Base-by-base conservation (phyloP, 2,888 invertebrate genomes). In the Trissonchulus sp. region DNA sequence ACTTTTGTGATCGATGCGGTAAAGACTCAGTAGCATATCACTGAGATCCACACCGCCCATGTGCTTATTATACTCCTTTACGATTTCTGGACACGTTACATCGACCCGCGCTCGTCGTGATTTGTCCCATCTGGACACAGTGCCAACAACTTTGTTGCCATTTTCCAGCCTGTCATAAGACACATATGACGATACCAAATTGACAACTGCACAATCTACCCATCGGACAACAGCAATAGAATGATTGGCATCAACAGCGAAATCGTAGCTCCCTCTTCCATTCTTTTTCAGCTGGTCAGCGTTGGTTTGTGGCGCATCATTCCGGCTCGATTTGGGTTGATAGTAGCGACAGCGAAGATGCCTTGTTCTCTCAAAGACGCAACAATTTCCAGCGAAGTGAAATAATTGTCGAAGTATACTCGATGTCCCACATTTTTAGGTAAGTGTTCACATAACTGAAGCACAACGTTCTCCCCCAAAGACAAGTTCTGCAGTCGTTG, bases 11-110 rank as follows among this genome's bases (percentile, higher is more conserved):
- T 36, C 35, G 31, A 62, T 37, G 18, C 76, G 69, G 38, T 76
- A 77, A 1, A 73, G 33, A 23, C 72, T 2, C 28, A 69, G 33
- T 31, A 77, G 36, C 77, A 76, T 77, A 38, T 77, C 77, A 18
- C n/a, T 77, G 34, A 74, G 62, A n/a, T 76, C 77, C 18, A 72
- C 76, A 1, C 76, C 76, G 18, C 76, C 76, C 76, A 76, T 76
- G 18, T 69, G 48, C 18, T 38, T 33, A 65, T 76, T 76, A 68
- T 76, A 74, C 62, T 76, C 76, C 1, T 28, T 2, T 28, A 76
- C 77, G 15, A 76, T 77, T 23, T 38, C 37, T 1, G 76, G 76
- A 15, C 76, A 3, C 71, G 18, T n/a, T 8, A 71, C 36, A 8
- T 71, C 71, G 3, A 23, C 8, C 8, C 33, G 31, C 28, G 31